Conservation (phyloP, 1,140 invertebrate genomes). For the Tribolium castaneum region DNA sequence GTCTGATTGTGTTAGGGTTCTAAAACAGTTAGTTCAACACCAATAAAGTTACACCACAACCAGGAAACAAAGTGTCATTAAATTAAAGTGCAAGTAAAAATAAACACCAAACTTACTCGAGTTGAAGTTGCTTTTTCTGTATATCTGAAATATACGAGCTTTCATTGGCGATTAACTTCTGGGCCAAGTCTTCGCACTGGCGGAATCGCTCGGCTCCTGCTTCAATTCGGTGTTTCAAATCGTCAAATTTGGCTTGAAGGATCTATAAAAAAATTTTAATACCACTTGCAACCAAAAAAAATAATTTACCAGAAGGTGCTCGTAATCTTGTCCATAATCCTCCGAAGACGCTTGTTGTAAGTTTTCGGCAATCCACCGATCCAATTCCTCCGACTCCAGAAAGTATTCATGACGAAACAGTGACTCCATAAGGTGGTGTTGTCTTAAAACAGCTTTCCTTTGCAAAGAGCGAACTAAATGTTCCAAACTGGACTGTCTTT, state of each 20-base stretch:
- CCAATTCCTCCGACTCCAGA: slow-evolving; percentile 89
- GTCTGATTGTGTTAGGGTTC: slow-evolving; percentile 54
- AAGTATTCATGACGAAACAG: slow-evolving; percentile 95
- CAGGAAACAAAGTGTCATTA: not conserved
- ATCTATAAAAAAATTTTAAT: slow-evolving; percentile 67
- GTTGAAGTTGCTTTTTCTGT: slow-evolving; percentile 85
- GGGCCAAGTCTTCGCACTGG: slow-evolving; percentile 91
- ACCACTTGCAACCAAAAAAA: not conserved
- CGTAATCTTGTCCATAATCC: slow-evolving; percentile 97
- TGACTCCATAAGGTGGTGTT: slow-evolving; percentile 89
- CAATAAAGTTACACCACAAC: slow-evolving; percentile 38
- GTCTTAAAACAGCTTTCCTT: slow-evolving; percentile 81
- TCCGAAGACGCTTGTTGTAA: slow-evolving; percentile 90
- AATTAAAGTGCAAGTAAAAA: not conserved
- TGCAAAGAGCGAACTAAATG: slow-evolving; percentile 86
- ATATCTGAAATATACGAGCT: slow-evolving; percentile 91
- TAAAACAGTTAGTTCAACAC: slow-evolving; percentile 61
- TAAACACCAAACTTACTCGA: slow-evolving; percentile 74
- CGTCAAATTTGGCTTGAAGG: slow-evolving; percentile 93
- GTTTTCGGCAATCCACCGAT: slow-evolving; percentile 95
- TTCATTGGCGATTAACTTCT: slow-evolving; percentile 88
- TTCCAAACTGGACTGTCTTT: slow-evolving; percentile 80
- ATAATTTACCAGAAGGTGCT: slow-evolving; percentile 84
- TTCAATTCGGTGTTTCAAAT: slow-evolving; percentile 92
- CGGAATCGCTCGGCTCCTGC: slow-evolving; percentile 92